Conservation (phyloP, 1,140 invertebrate genomes). For the Nephila pilipes region DNA sequence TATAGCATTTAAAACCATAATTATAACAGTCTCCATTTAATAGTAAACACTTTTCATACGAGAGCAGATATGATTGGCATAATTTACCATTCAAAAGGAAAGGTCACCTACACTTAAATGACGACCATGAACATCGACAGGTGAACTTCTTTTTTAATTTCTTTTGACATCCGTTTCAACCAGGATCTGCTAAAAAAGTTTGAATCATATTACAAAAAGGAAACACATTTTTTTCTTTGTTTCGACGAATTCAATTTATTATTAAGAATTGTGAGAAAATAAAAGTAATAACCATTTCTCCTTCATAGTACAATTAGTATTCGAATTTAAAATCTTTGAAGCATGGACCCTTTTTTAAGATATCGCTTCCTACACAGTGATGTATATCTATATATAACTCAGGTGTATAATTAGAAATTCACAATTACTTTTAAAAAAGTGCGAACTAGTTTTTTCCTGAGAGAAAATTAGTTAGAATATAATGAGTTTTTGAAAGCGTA, state of each 20-base stretch:
- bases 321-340: constrained; percentile 29
- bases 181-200: constrained; percentile 9
- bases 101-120: constrained; percentile 13
- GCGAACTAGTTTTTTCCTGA: neutral
- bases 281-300: constrained; percentile 25
- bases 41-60: too few relatives aligned
- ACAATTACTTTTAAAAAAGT: constrained; percentile 43
- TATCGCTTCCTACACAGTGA: neutral
- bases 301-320: neutral
- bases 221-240: neutral
- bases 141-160: neutral
- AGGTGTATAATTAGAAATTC: constrained; percentile 40
- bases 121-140: neutral
- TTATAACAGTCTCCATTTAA: too few relatives aligned
- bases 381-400: constrained; percentile 3
- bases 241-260: constrained; percentile 29
- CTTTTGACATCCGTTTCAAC: constrained; percentile 5
- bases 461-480: constrained; percentile 28
- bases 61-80: neutral
- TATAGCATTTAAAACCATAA: too few relatives aligned
- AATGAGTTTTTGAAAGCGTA: constrained; percentile 42
- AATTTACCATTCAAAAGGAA: neutral
- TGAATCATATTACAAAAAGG: neutral
- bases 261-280: constrained; percentile 9
- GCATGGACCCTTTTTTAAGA: constrained; percentile 15